These are phyloP conservation scores for Schizopygopsis pylzovi DNA, from an alignment of 2,797 vertebrate species.

Conservation along the genomic window DNA sequence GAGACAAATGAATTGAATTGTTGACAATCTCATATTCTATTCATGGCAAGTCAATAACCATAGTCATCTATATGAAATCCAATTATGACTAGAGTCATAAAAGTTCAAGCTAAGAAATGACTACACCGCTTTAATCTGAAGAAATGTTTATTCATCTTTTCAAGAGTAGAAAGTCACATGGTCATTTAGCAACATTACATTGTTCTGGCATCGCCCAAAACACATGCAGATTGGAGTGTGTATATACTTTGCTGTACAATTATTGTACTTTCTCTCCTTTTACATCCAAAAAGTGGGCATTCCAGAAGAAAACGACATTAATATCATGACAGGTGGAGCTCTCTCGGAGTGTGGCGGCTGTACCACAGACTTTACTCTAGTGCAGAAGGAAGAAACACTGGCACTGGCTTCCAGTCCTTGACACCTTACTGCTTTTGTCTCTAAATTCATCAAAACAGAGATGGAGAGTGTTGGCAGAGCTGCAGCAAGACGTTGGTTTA, in stretches of 20 bases:
- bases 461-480: conserved; percentile 68
- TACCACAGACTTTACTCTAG: conserved; percentile 71
- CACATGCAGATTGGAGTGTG: conserved; percentile 68
- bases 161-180: conserved; percentile 72
- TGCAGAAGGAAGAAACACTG: conserved; percentile 81
- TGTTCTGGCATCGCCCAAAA: conserved; percentile 65
- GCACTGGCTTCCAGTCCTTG: conserved; percentile 76
- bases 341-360: conserved; percentile 58
- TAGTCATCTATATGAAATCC: background rate
- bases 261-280: conserved; percentile 49
- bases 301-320: conserved; percentile 52
- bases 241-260: conserved; percentile 62
- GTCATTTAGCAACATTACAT: conserved; percentile 67
- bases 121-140: conserved; percentile 62
- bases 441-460: conserved; percentile 80
- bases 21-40: background rate
- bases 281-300: conserved; percentile 57
- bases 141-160: conserved; percentile 71
- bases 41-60: background rate
- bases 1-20: conserved; percentile 35
- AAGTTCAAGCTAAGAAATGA: conserved; percentile 52
- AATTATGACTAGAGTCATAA: background rate
- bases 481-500: conserved; percentile 64
- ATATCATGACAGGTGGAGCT: conserved; percentile 56
- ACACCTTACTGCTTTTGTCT: conserved; percentile 75